phyloP scores from a whole-genome alignment of 2,888 invertebrate genomes.

The Geophilus truncorum region DNA sequence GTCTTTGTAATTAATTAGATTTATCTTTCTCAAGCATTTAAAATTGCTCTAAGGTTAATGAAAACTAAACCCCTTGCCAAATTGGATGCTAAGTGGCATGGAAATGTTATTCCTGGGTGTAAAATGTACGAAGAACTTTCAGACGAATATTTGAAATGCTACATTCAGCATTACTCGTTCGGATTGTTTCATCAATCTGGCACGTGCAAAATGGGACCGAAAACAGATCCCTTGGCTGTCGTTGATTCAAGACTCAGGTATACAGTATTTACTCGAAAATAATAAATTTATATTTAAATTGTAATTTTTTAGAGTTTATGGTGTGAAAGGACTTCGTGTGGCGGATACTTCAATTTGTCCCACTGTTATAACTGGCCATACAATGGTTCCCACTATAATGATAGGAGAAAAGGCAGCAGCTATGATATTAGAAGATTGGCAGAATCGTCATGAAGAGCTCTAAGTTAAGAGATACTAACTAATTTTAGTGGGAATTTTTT shows the following conservation, averaged over 20 bases:
- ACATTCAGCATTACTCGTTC: conserved; percentile 27
- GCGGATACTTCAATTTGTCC: neutral
- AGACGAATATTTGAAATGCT: conserved; percentile 36
- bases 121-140: conserved; percentile 23
- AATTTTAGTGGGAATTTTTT: too few relatives aligned
- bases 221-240: conserved; percentile 34
- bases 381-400: too few relatives aligned
- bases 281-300: too few relatives aligned
- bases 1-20: too few relatives aligned
- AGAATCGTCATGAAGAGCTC: conserved; percentile 3
- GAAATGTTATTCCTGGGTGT: conserved; percentile 5
- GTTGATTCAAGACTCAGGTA: conserved; percentile 34
- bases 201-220: conserved; percentile 33
- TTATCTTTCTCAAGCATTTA: neutral
- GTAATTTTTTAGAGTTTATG: conserved; percentile 8
- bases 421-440: conserved; percentile 32
- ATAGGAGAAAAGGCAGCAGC: conserved; percentile 38
- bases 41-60: neutral
- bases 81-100: neutral
- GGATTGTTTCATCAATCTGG: too few relatives aligned
- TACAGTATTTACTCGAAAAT: neutral
- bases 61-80: neutral
- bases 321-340: neutral
- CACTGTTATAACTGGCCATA: conserved; percentile 33
- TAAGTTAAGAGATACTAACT: too few relatives aligned